A percentile compares a stretch with the other conserved stretches of the same genome.
phyloP scores from a whole-genome alignment of 1,140 invertebrate genomes.

The Drosophila kanapiae region DNA sequence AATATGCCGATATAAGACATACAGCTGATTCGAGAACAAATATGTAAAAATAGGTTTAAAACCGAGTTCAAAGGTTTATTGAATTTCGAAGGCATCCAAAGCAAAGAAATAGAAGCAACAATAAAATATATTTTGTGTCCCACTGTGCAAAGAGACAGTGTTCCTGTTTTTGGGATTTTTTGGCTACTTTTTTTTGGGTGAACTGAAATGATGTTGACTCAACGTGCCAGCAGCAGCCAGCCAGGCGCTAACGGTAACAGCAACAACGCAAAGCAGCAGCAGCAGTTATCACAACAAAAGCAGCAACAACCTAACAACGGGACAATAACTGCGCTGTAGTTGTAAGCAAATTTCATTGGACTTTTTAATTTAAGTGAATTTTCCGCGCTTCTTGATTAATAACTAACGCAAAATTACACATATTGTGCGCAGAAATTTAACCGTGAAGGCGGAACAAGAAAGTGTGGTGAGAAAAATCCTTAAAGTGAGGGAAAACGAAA shows the following conservation, averaged over 20 bases:
- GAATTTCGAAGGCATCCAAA: not conserved
- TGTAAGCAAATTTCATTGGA: slow-evolving; percentile 3
- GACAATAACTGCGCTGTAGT: slow-evolving; percentile 20
- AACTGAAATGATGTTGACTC: slow-evolving; percentile 61
- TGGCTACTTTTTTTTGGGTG: slow-evolving; percentile 40
- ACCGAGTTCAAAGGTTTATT: not conserved
- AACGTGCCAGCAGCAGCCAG: slow-evolving; percentile 58
- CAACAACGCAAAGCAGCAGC: slow-evolving; percentile 19
- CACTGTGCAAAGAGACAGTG: slow-evolving; percentile 33
- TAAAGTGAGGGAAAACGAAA: slow-evolving; percentile 9
- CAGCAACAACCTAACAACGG: slow-evolving; percentile 48
- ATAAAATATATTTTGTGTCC: not conserved
- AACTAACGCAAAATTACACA: slow-evolving; percentile 39
- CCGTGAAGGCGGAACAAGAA: slow-evolving; percentile 10
- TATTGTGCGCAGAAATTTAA: slow-evolving; percentile 26
- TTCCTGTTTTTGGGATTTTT: slow-evolving; percentile 30
- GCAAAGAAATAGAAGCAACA: not conserved
- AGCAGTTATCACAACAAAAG: slow-evolving; percentile 13
- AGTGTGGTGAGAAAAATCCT: slow-evolving; percentile 13
- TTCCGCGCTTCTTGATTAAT: slow-evolving; percentile 33
- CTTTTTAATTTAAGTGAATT: slow-evolving; percentile 21
- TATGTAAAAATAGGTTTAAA: not conserved
- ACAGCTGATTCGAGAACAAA: too few relatives aligned
- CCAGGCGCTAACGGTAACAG: slow-evolving; percentile 45
- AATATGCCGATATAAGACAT: too few relatives aligned